Percentiles rank a stretch among this genome's conserved stretches.
These are phyloP conservation scores for Tychaedon coryphoeus DNA, from an alignment of 2,113 vertebrate species.

Conservation along the genomic window DNA sequence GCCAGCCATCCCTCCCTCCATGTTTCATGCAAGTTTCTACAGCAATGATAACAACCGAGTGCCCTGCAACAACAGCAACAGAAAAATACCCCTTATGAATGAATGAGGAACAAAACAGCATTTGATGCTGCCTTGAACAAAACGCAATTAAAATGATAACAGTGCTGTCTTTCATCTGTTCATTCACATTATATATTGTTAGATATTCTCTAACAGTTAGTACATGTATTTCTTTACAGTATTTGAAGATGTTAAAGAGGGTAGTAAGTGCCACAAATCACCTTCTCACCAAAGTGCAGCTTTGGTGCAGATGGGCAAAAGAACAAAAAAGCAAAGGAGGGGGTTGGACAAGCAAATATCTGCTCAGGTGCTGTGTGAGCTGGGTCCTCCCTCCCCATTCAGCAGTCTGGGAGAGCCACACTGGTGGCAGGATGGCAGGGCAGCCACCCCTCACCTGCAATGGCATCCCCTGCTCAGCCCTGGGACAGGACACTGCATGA, in stretches of 20 bases:
- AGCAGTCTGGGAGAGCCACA: not conserved
- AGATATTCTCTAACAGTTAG: not conserved
- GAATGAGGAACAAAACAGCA: not conserved
- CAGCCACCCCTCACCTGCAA: not conserved
- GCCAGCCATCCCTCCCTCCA: not conserved
- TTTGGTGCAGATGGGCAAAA: not conserved
- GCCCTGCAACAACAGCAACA: not conserved
- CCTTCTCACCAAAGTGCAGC: not conserved
- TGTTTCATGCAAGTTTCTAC: not conserved
- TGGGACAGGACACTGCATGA: not conserved
- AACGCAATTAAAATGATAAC: not conserved
- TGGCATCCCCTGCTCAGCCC: rapidly evolving
- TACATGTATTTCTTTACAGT: not conserved
- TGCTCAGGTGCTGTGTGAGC: not conserved
- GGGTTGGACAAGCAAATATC: not conserved
- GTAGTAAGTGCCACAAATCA: not conserved
- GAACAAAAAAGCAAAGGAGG: not conserved
- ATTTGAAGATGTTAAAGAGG: not conserved
- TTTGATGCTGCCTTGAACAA: not conserved
- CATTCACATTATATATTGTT: not conserved
- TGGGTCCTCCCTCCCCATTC: not conserved
- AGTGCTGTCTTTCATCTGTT: not conserved
- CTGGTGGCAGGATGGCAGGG: not conserved
- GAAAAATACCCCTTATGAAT: not conserved
- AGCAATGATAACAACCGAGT: not conserved